Evolutionary conservation across 2,113 vertebrate genomes (phyloP), one percentile per base, ranked within the genome.

Genomic region (Lota lota): DNA sequence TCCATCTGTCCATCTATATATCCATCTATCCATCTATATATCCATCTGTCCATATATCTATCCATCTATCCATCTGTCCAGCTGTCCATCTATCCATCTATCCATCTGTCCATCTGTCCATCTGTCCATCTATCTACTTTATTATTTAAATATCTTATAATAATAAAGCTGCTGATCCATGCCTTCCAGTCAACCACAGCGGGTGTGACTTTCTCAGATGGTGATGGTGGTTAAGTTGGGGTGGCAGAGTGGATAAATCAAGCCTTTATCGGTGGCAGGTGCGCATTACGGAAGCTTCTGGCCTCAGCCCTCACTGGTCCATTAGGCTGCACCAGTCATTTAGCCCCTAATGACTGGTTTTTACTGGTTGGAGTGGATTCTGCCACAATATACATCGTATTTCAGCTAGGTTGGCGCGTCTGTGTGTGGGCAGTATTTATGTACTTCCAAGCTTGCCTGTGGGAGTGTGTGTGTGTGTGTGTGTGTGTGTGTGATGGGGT

Each of bases 291-390:
- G 19, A 47, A 68, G 68, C 72, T 47, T 84, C 69, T 77, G 70
- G 69, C 33, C 58, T 78, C 78, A 74, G 60, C 73, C 61, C 64
- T 53, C 57, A 56, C 3, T 0, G 87, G 69, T 79, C 79, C 69
- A 83, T 88, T 86, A 87, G 77, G 28, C 68, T 54, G 36, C 17
- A 57, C 65, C 69, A 74, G 68, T 83, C 79, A 77, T 89, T 88
- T 80, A 77, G 69, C 74, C 59, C 17, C 56, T 89, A 83, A 87
- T 82, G 81, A 75, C 59, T 75, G 79, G 74, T 80, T 87, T 81
- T 80, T 33, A 33, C 28, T 33, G 82, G 63, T 80, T 69, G 77
- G 66, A 82, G 57, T 66, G 63, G 24, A 76, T 68, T 74, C 47
- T 68, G 65, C 77, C 77, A 77, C 83, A 70, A 70, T 80, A 59